These are phyloP conservation scores for Bombus breviceps DNA, from an alignment of 1,140 invertebrate species.

Conservation along the genomic window DNA sequence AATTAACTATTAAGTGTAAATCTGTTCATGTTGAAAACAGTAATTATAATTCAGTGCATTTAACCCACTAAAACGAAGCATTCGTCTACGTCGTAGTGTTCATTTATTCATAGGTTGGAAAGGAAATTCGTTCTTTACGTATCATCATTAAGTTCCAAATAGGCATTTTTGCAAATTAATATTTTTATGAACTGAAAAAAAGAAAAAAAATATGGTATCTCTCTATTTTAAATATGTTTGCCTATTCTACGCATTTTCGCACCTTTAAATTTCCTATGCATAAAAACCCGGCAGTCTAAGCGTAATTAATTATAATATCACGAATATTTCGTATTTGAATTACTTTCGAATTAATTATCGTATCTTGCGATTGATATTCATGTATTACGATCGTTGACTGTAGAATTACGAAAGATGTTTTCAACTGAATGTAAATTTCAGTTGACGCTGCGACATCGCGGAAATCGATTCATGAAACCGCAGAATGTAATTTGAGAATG, in stretches of 20 bases:
- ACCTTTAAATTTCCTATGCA: not conserved
- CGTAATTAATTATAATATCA: not conserved
- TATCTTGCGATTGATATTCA: slow-evolving; percentile 13
- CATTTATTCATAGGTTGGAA: not conserved
- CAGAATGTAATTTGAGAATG: slow-evolving; percentile 8
- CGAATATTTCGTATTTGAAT: not conserved
- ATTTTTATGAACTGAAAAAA: too few relatives aligned
- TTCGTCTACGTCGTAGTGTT: not conserved
- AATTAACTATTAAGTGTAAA: not conserved
- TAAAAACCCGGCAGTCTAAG: not conserved
- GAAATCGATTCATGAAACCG: slow-evolving; percentile 10
- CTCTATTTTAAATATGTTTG: too few relatives aligned
- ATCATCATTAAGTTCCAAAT: too few relatives aligned
- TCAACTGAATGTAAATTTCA: not conserved
- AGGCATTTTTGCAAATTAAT: too few relatives aligned
- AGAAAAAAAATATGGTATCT: too few relatives aligned
- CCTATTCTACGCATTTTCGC: too few relatives aligned
- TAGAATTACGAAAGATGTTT: not conserved
- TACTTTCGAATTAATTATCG: not conserved
- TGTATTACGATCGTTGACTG: not conserved
- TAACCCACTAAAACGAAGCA: not conserved
- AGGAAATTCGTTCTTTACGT: too few relatives aligned
- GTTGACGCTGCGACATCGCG: not conserved
- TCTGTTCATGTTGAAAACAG: not conserved
- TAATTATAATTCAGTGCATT: not conserved